These are phyloP conservation scores for Corydoras sp. DNA, from an alignment of 2,113 vertebrate species.

Conservation along the genomic window DNA sequence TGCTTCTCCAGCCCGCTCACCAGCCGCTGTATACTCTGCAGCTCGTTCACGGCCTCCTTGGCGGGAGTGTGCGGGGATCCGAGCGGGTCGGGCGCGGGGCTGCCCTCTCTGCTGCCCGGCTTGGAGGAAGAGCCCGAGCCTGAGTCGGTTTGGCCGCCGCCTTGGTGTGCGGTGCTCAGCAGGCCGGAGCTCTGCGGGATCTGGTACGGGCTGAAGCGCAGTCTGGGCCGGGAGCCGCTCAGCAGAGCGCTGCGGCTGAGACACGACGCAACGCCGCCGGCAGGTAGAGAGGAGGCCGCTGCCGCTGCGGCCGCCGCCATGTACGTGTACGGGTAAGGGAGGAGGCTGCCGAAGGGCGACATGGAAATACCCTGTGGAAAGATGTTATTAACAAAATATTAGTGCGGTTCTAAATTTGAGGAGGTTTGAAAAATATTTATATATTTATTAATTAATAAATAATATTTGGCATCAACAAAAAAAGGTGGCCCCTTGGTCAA, in stretches of 20 bases:
- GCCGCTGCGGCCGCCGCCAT: conserved; percentile 73
- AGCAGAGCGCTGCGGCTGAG: conserved; percentile 73
- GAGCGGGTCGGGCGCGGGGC: conserved; percentile 65
- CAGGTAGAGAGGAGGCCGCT: conserved; percentile 69
- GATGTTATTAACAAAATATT: conserved; percentile 6
- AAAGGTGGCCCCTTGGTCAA: no score
- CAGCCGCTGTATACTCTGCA: conserved; percentile 77
- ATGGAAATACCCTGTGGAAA: conserved; percentile 79
- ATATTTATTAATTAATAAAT: no score
- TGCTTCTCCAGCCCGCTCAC: conserved; percentile 78
- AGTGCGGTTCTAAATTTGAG: no score
- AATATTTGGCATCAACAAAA: no score
- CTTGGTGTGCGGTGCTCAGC: conserved; percentile 59
- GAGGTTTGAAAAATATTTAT: no score
- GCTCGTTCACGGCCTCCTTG: conserved; percentile 73
- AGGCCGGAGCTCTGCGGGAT: conserved; percentile 74
- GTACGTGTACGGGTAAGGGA: conserved; percentile 87
- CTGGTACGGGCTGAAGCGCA: conserved; percentile 87
- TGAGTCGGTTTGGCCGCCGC: conserved; percentile 52
- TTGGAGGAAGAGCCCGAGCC: conserved; percentile 61
- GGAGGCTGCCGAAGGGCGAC: conserved; percentile 82
- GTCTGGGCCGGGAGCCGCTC: conserved; percentile 72
- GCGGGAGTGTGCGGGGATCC: conserved; percentile 62
- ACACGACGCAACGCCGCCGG: conserved; percentile 64
- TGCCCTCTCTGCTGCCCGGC: conserved; percentile 66